A percentile compares a stretch with the other conserved stretches of the same genome.
Evolutionary conservation across 2,113 vertebrate genomes (phyloP).

Genomic region (Leucopternis melanops): DNA sequence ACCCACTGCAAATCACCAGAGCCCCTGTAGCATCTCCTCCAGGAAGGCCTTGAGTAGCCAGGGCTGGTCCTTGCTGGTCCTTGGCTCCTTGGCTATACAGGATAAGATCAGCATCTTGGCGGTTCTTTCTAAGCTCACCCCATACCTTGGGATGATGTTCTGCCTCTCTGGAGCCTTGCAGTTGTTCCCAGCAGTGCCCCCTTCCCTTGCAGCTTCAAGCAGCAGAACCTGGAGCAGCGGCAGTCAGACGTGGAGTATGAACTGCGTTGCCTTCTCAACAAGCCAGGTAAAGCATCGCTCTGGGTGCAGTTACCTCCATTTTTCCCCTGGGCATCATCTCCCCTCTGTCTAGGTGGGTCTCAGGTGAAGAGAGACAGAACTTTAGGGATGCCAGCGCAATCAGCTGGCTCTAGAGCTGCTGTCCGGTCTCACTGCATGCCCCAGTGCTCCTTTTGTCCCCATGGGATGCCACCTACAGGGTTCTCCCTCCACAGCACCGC

Average conservation of each 20-base stretch:
- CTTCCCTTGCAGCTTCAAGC: constrained; percentile 78
- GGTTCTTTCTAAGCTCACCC: background rate
- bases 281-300: constrained; percentile 76
- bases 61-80: background rate
- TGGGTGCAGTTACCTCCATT: background rate
- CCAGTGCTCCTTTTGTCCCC: background rate
- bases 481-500: background rate
- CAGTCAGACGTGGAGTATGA: constrained; percentile 90
- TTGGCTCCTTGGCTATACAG: background rate
- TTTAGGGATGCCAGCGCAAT: background rate
- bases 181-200: background rate
- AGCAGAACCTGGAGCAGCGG: constrained; percentile 87
- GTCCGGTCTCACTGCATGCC: background rate
- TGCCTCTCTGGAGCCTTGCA: background rate
- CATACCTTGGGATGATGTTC: background rate
- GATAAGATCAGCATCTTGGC: background rate
- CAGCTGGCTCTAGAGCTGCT: background rate
- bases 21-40: background rate
- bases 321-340: background rate
- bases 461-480: background rate
- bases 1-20: background rate
- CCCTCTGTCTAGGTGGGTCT: background rate
- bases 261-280: constrained; percentile 88
- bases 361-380: background rate
- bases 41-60: background rate